Conservation (phyloP, 2,888 invertebrate genomes). For the Coremacera marginata region DNA sequence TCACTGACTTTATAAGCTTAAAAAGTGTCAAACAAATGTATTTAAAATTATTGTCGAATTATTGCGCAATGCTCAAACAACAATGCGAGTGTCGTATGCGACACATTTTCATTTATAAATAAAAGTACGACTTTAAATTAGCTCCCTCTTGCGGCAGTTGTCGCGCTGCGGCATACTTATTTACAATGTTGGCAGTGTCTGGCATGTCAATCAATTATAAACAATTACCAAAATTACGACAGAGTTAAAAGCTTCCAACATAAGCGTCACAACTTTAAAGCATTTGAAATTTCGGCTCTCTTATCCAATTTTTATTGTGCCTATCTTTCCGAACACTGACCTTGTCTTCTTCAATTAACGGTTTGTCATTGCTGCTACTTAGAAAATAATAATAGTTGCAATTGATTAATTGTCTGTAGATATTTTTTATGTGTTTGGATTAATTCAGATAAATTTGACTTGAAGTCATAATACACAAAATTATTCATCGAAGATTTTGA, state of each 20-base stretch:
- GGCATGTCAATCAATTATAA: slow-evolving; percentile 16
- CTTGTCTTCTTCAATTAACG: background rate
- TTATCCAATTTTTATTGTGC: too few relatives aligned
- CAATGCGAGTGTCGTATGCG: background rate
- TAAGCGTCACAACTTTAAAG: background rate
- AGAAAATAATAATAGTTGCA: background rate
- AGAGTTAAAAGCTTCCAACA: background rate
- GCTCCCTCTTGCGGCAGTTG: background rate
- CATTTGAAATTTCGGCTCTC: background rate
- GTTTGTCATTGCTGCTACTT: background rate
- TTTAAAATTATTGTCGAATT: too few relatives aligned
- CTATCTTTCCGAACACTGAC: too few relatives aligned
- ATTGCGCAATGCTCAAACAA: background rate
- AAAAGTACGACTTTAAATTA: background rate
- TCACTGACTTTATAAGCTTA: too few relatives aligned
- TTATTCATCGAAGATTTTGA: too few relatives aligned
- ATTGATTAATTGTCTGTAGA: too few relatives aligned
- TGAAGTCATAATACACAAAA: too few relatives aligned
- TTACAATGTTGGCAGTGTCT: slow-evolving; percentile 12
- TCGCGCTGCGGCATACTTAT: background rate
- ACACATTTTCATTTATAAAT: background rate
- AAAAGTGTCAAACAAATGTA: too few relatives aligned
- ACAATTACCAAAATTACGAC: background rate
- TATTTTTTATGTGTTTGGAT: too few relatives aligned
- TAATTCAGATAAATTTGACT: too few relatives aligned